These are phyloP conservation scores for Rhyacichthys aspro DNA, from an alignment of 2,797 vertebrate genomes.

Conservation along the genomic window DNA sequence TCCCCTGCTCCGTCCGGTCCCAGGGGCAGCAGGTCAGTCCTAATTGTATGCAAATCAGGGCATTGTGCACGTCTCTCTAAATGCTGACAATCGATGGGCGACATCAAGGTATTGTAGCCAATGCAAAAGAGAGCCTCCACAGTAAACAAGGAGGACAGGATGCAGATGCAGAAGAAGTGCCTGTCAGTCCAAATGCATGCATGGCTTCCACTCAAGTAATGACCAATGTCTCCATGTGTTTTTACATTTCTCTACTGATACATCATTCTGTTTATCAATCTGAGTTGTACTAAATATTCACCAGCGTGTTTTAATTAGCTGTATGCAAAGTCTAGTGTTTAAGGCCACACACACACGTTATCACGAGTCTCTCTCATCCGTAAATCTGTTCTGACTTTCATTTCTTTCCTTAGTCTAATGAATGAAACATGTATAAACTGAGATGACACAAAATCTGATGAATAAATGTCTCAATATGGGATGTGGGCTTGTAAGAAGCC, in stretches of 20 bases:
- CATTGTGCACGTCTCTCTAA: conserved; percentile 69
- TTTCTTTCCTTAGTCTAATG: conserved; percentile 46
- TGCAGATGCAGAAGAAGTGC: conserved; percentile 42
- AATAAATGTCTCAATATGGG: conserved; percentile 62
- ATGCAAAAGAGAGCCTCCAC: conserved; percentile 69
- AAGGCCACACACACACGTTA: no score
- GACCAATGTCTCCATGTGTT: conserved; percentile 2
- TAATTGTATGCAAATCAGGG: conserved; percentile 84
- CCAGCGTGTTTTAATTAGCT: conserved; percentile 1
- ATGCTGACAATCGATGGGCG: conserved; percentile 77
- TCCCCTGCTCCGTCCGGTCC: conserved; percentile 60
- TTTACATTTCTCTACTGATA: conserved; percentile 4
- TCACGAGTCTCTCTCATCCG: conserved; percentile 28
- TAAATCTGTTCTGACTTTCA: conserved; percentile 56
- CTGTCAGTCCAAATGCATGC: conserved; percentile 37
- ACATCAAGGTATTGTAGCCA: conserved; percentile 75
- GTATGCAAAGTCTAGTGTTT: background rate
- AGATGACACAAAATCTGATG: conserved; percentile 57
- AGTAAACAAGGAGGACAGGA: conserved; percentile 70
- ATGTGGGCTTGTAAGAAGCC: conserved; percentile 53
- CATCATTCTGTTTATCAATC: conserved; percentile 11
- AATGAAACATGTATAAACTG: conserved; percentile 52
- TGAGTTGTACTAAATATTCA: conserved; percentile 5
- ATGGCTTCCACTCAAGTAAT: conserved; percentile 20
- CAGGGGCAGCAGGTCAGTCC: conserved; percentile 76